Evolutionary conservation across 2,797 vertebrate species (phyloP), one percentile per base, ranked within the genome.

Genomic region (Psittacula derbiana): DNA sequence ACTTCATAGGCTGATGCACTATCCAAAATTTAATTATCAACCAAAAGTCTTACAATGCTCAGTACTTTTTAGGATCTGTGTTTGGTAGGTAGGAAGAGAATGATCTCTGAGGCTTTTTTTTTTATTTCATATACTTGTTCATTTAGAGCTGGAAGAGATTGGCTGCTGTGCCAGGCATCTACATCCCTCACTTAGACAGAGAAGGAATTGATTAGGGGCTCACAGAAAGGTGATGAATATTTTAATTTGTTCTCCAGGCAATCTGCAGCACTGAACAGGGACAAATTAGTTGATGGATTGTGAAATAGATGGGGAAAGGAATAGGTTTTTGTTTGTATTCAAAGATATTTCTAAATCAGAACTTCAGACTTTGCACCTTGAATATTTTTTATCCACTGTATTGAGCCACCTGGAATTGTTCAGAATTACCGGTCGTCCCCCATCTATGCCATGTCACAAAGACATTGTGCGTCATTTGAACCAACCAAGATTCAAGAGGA

Each of bases 121-220:
- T 55, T 23, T 47, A 36, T 24, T 72, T 64, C 31, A 17, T 46
- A 13, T 50, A 11, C 25, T 67, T 69, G 3, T 43, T 75, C 53
- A 21, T 85, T 82, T 38, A 60, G 62, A 64, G 16, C 20, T 67
- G 49, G 19, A 71, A 30, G 53, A 60, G 14, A 47, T 2, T 33
- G 58, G 3, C n/a, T 71, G 24, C 43, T 71, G 21, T 60, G 16
- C 33, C 31, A n/a, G 40, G 43, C 27, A 47, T 36, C 61, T 74
- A 5, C 40, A 28, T 61, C 12, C 6, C 27, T 40, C 21, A 36
- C 17, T 71, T 31, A 49, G 40, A 40, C 0, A 0, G 43, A n/a
- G 6, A 13, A 4, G 8, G 65, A 60, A 40, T 53, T 49, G 20
- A 28, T 58, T 38, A 4, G 4, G 27, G 10, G 27, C 27, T 70